Conservation (phyloP, 2,888 invertebrate species). For the Erpobdella octoculata region DNA sequence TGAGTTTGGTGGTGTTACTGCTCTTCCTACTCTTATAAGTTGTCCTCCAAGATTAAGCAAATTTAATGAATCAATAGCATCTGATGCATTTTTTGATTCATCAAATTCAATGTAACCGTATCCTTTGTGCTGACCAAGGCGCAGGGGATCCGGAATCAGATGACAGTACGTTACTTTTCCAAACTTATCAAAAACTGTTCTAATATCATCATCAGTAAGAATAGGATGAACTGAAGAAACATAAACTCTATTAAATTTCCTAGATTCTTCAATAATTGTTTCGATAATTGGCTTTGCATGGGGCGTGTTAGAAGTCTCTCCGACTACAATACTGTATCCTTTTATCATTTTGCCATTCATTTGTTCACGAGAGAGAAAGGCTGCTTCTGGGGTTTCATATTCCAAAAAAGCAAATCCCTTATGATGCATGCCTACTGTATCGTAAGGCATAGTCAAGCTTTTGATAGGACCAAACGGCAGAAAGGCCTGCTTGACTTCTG, state of each 20-base stretch:
- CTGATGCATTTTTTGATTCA: conserved; percentile 79
- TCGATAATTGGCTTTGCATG: conserved; percentile 99
- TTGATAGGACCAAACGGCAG: conserved; percentile 97
- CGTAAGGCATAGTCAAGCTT: conserved; percentile 99
- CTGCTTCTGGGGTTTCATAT: conserved; percentile 98
- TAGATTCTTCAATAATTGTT: conserved; percentile 94
- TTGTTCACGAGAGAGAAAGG: conserved; percentile 89
- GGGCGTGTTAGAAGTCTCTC: conserved; percentile 95
- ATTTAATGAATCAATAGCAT: conserved; percentile 97
- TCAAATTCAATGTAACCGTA: conserved; percentile 98
- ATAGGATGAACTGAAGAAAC: conserved; percentile 96
- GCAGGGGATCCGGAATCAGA: conserved; percentile 78
- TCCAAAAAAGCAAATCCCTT: conserved; percentile 99
- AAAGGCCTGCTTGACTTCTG: conserved; percentile 91
- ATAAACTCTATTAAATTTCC: conserved; percentile 91
- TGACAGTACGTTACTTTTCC: conserved; percentile 89
- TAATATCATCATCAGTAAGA: conserved; percentile 89
- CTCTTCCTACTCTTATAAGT: conserved; percentile 75
- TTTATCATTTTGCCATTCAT: conserved; percentile 99
- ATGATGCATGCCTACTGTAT: conserved; percentile 92
- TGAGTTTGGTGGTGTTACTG: conserved; percentile 87
- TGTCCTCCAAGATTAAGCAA: conserved; percentile 97
- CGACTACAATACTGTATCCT: conserved; percentile 82
- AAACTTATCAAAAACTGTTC: conserved; percentile 97
- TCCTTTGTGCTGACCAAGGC: conserved; percentile 67